These are phyloP conservation scores for Phocides pigmalion DNA, from an alignment of 1,140 invertebrate species.

Conservation along the genomic window DNA sequence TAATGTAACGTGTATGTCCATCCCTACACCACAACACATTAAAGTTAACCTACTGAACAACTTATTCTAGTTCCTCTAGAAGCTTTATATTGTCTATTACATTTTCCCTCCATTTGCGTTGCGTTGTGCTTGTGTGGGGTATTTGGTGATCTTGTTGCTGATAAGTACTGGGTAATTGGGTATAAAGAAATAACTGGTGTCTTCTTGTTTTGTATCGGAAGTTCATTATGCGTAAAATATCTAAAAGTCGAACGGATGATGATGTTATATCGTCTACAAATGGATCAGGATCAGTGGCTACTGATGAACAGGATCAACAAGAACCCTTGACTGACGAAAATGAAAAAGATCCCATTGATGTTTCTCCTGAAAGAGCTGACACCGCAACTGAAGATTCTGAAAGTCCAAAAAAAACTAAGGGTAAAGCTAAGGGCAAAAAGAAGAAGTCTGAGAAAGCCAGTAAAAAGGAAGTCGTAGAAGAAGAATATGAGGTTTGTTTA, in stretches of 20 bases:
- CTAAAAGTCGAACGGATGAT: slow-evolving; percentile 70
- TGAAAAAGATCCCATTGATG: slow-evolving; percentile 36
- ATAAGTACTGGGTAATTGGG: not conserved
- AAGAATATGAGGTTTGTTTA: slow-evolving; percentile 67
- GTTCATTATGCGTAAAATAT: slow-evolving; percentile 72
- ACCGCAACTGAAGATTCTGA: slow-evolving; percentile 38
- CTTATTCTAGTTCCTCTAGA: too few relatives aligned
- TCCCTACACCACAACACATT: not conserved
- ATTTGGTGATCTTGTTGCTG: not conserved
- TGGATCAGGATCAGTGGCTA: slow-evolving; percentile 64
- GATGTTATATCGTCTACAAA: slow-evolving; percentile 76
- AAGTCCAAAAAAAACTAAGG: slow-evolving; percentile 52
- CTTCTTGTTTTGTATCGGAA: slow-evolving; percentile 51
- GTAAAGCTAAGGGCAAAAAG: slow-evolving; percentile 60
- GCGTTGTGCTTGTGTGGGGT: slow-evolving; percentile 17
- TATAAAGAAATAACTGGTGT: not conserved
- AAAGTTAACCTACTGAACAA: too few relatives aligned
- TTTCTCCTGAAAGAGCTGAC: slow-evolving; percentile 35
- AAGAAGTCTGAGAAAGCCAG: slow-evolving; percentile 56
- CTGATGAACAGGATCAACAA: slow-evolving; percentile 50
- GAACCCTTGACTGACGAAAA: slow-evolving; percentile 34
- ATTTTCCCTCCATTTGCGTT: slow-evolving; percentile 64
- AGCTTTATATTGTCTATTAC: slow-evolving; percentile 24
- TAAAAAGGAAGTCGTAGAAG: slow-evolving; percentile 52
- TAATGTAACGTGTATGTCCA: too few relatives aligned